Evolutionary conservation across 2,888 invertebrate genomes (phyloP).

Genomic region (Sarcophaga carnaria): DNA sequence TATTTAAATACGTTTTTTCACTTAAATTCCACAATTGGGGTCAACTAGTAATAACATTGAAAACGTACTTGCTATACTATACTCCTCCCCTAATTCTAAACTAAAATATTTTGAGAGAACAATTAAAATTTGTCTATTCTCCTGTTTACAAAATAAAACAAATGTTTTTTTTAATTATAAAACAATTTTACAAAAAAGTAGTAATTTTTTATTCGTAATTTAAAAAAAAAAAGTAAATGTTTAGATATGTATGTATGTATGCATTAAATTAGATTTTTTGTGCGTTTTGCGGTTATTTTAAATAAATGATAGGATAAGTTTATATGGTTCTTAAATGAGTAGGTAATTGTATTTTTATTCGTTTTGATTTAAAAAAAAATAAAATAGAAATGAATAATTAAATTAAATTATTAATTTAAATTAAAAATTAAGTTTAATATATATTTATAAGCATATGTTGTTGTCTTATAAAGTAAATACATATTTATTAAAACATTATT

Average conservation of each 20-base stretch:
- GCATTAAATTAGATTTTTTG: slow-evolving; percentile 46
- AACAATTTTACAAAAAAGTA: slow-evolving; percentile 56
- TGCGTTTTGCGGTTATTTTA: not conserved
- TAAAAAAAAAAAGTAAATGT: slow-evolving; percentile 26
- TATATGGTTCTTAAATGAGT: not conserved
- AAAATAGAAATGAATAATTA: no score
- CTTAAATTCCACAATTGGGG: no score
- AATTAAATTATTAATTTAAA: no score
- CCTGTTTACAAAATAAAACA: slow-evolving; percentile 10
- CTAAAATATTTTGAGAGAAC: no score
- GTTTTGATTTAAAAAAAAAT: no score
- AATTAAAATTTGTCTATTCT: no score
- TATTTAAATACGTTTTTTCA: no score
- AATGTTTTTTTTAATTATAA: slow-evolving; percentile 25
- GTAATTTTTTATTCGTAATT: slow-evolving; percentile 53
- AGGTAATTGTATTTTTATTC: no score
- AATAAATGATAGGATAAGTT: slow-evolving; percentile 34
- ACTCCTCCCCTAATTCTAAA: no score
- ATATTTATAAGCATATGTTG: slow-evolving; percentile 36
- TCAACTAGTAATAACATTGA: no score
- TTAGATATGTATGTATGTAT: slow-evolving; percentile 37
- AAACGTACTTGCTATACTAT: no score
- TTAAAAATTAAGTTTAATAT: slow-evolving; percentile 20
- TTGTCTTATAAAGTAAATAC: not conserved
- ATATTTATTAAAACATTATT: slow-evolving; percentile 43